Base-by-base conservation (phyloP, 1,140 invertebrate genomes). In the Drosophila ercepeae region DNA sequence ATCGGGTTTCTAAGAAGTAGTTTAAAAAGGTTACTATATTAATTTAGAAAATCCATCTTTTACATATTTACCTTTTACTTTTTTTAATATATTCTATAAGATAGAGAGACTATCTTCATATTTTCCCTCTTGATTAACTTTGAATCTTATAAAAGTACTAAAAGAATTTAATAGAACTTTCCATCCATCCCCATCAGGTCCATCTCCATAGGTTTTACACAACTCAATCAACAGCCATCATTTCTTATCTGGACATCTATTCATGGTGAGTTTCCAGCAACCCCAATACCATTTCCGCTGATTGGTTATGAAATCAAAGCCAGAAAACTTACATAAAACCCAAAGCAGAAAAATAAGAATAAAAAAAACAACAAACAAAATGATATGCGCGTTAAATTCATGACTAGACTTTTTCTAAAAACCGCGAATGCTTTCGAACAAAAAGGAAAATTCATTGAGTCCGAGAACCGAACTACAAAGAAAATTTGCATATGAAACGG, bases 241-340 rank as follows among this genome's bases (percentile, higher is more conserved):
- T 23, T 50, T 25, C n/a, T 14, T 1, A 34, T 32, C 11, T 16
- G 6, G 0, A 13, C 16, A 27, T 36, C 21, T n/a, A 48, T 41
- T 8, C 6, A 5, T 36, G 14, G 9, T 16, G 11, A 14, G 9
- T 50, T 51, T 27, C 19, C 16, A 48, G 41, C 70, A 83, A 78
- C 76, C 81, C 68, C 77, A 68, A 76, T 86, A 41, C 61, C 76
- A 76, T 86, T 88, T 86, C 81, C 81, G 82, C 49, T 59, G 32
- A 49, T 27, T 44, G 54, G 81, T 86, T 86, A 86, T 86, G 82
- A 86, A 84, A 77, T 64, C 61, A 77, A 59, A 59, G 49, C 57
- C 36, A 34, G 58, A 59, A 50, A 67, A 55, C 81, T 86, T 86
- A 86, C 82, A 86, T 86, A 86, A 86, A 86, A 58, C 32, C 32